Evolutionary conservation across 2,888 invertebrate genomes (phyloP), one percentile per base, ranked within the genome.

Genomic region (Platypus cylindrus): DNA sequence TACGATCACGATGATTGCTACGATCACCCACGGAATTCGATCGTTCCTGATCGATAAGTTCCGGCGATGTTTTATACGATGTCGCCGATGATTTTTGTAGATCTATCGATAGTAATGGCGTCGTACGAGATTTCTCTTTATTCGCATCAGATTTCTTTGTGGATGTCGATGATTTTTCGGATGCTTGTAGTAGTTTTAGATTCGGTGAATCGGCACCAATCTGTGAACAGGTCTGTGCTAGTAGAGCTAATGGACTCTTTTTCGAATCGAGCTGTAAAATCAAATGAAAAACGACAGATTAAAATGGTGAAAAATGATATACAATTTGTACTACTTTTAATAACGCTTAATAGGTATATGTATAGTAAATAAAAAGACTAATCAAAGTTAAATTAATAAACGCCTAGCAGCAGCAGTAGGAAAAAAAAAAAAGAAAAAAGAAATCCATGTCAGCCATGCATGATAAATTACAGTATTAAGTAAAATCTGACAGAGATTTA

Each of bases 211-310:
- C 93, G 3, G 85, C 79, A 45, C 93, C 95, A 55, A 95, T 95
- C 57, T 91, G 93, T 62, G 91, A 94, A 70, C 95, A 95, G 34
- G 95, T 95, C 64, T 94, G 93, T 33, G 94, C 94, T 52, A 95
- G 68, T 42, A 95, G 69, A 30, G 94, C 94, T 62, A 95, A 67
- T 12, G 95, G 95, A 67, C 91, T 93, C 68, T 94, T 93, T 71
- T 93, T 94, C 46, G 91, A 89, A 67, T 94, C 94, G 75, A 93
- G 71, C 94, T 94, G 79, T 47, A 82, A 82, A 62, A 66, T 68
- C 61, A 67, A 43, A 17, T 13, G 12, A 25, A 14, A 30, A 4
- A 31, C 14, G 22, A 31, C 7, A 15, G 12, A 14, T 12, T n/a
- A n/a, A n/a, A n/a, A n/a, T n/a, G n/a, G n/a, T n/a, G n/a, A n/a